Base-by-base conservation (phyloP, 2,888 invertebrate species). In the Drosophila imparisetae region DNA sequence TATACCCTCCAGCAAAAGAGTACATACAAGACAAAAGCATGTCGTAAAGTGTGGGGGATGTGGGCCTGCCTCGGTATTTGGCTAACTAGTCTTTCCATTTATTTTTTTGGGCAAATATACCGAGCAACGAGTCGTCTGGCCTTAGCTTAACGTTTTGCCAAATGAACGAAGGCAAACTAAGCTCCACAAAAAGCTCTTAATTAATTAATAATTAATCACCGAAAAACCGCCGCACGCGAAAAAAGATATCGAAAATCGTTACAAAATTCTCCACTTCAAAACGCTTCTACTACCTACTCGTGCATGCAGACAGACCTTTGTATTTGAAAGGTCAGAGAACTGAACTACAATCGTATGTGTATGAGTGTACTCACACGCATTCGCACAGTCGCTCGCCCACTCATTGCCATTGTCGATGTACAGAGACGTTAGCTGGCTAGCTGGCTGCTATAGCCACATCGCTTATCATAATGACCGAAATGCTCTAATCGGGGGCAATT, bases 401-500 rank as follows among this genome's bases (percentile, higher is more conserved):
- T 58, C 69, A 72, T 63, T 84, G 78, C 68, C 75, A 78, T 68
- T 79, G 75, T 53, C 79, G 75, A 60, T 79, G 75, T 75, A 72
- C 79, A 67, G 78, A 57, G 78, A 60, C 72, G 27, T n/a, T 49
- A 21, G 67, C 64, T 58, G 69, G 38, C 32, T 48, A 58, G 49
- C 49, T 36, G 34, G 11, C 18, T 21, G 34, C 21, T 30, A 66
- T 67, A 50, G 78, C 63, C 58, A 54, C 21, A 62, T 38, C 48
- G 81, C 83, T 85, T 85, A 88, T 85, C 85, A 80, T 86, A 88
- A 85, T 85, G 88, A 88, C 81, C 83, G 78, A 85, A 85, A 88
- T 72, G 81, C 78, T 83, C 86, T 85, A 85, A 88, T 85, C 85
- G 88, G 72, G 77, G 83, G 80, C 85, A 85, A 85, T 85, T 85